Evolutionary conservation across 1,140 invertebrate genomes (phyloP), one percentile per base, ranked within the genome.

Genomic region (Calephelis nemesis): DNA sequence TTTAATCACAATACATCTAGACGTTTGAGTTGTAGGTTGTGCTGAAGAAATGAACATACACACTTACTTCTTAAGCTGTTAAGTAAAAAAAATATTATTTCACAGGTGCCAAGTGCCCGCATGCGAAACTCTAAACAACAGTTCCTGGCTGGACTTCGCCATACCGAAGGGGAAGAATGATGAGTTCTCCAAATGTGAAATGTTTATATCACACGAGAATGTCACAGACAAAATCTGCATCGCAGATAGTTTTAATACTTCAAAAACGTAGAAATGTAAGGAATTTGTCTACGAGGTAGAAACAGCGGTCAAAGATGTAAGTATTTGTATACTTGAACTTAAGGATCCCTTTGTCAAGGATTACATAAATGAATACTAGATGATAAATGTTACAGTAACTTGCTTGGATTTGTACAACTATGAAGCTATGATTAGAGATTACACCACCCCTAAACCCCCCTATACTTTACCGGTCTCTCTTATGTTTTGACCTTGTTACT

Each of bases 301-400:
- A 69, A 88, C 86, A 0, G 79, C 77, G 6, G 86, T 90, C 7
- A 88, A 75, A 75, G 88, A 90, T 73, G 88, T 90, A 69, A 88
- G 88, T 83, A 72, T n/a, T 42, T 47, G 15, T 30, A 54, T 49
- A 40, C 19, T 47, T 64, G 7, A 47, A 30, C 30, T 30, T 30
- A 30, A 30, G 30, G 30, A 30, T 30, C 30, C 30, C 30, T 30
- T 30, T 30, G 30, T 30, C 30, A 0, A 4, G 4, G 1, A 30
- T 30, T 30, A 1, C 30, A 30, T 30, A 30, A 30, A 30, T 30
- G 2, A 30, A 30, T 30, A 2, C 30, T 30, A 30, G 30, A 30
- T 2, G 30, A 30, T 30, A 30, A 30, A 30, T 30, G 1, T 30
- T 30, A 2, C 30, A 30, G 30, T 30, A 30, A 30, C 30, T 30